Evolutionary conservation across 2,797 vertebrate genomes (phyloP).

Genomic region (Poecilia velifera): DNA sequence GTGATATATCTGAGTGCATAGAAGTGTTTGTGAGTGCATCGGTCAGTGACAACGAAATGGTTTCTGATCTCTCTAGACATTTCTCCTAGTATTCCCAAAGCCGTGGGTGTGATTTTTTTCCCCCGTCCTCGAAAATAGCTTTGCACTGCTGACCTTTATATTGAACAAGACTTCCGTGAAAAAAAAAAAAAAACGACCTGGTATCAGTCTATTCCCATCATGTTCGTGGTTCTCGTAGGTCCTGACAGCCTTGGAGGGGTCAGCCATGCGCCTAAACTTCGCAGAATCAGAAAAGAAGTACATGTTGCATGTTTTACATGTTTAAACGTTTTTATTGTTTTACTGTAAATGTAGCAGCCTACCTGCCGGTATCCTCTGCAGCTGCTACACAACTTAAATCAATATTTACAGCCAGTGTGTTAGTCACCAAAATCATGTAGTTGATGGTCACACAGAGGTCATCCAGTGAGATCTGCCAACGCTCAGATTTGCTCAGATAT

Average conservation of each 20-base stretch:
- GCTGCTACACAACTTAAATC: not conserved
- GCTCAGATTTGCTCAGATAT: not conserved
- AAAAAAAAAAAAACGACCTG: conserved; percentile 25
- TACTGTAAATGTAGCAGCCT: not conserved
- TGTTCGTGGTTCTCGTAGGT: conserved; percentile 12
- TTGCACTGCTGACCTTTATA: conserved; percentile 45
- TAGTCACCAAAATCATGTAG: not conserved
- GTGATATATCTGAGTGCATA: not conserved
- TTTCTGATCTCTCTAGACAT: conserved; percentile 36
- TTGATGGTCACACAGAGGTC: not conserved
- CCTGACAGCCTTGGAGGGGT: conserved; percentile 8
- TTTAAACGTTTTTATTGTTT: not conserved
- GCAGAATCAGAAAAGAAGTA: not conserved
- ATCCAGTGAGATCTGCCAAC: not conserved
- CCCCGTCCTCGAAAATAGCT: conserved; percentile 26
- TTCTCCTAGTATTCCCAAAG: conserved; percentile 42
- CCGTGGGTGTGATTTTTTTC: conserved; percentile 34
- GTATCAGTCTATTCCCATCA: conserved; percentile 20
- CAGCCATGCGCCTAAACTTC: not conserved
- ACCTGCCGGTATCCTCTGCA: not conserved
- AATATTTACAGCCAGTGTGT: not conserved
- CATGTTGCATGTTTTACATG: not conserved
- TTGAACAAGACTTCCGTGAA: conserved; percentile 19
- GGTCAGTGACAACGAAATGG: conserved; percentile 8
- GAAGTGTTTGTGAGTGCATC: conserved; percentile 18